Base-by-base conservation (phyloP, 2,888 invertebrate species). In the Myathropa florea region DNA sequence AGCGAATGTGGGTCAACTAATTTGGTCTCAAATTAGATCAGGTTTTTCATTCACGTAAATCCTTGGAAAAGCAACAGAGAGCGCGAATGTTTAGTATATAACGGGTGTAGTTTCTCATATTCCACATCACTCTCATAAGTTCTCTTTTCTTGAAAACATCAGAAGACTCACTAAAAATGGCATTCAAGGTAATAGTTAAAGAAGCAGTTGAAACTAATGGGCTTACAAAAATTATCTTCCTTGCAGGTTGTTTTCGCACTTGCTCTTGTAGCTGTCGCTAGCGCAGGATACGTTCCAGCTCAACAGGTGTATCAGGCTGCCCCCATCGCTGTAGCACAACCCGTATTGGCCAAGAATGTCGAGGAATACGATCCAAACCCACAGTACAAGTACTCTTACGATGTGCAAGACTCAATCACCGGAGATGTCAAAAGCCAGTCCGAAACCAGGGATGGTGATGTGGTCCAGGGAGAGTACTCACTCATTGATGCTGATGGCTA, bases 211-310 rank as follows among this genome's bases (percentile, higher is more conserved):
- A 67, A 10, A 75, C 70, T 39, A 60, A 4, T 67, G 83, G n/a
- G n/a, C n/a, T 86, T 33, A 68, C 89, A 26, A 30, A 65, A 59
- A 24, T 23, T 9, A 36, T 60, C 36, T 26, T n/a, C 79, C 81
- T 59, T 71, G 88, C 88, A 91, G 91, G 90, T 91, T 78, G 89
- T 91, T 83, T 90, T 91, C 88, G 91, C 90, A 57, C 88, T 91
- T 65, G 92, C 91, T 75, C 89, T 91, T 84, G 88, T 91, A 55
- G 90, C 92, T 67, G 89, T 89, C 14, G 90, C 92, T 85, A 90
- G 90, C 82, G 92, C 91, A 65, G 91, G 91, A 21, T 67, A 79
- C 7, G 26, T 77, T 9, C 84, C 71, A 33, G 60, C 65, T 33
- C 70, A 64, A 9, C 64, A 77, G 10, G 68, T 59, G 24, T 78